Base-by-base conservation (phyloP, 2,797 vertebrate species). In the Ptychobarbus kaznakovi region DNA sequence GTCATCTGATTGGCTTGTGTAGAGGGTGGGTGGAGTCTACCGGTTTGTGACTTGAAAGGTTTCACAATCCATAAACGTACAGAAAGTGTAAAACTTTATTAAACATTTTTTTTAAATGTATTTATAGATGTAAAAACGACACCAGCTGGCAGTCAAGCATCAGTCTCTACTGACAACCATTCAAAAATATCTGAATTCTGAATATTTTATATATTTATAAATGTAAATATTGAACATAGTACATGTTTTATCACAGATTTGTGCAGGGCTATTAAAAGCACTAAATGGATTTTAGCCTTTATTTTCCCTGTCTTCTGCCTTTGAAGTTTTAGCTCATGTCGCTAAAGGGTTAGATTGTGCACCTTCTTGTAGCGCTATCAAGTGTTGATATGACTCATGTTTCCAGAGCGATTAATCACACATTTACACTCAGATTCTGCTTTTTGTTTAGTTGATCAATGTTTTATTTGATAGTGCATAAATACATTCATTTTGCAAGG, bases 401-500 rank as follows among this genome's bases (percentile, higher is more conserved):
- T 18, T 73, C n/a, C 6, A 28, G n/a, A 32, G n/a, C 0, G 0
- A 75, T 35, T 35, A 75, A 13, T 22, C 20, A 22, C 28, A 53
- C 7, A 73, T 28, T 28, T 44, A 20, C 72, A 32, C 25, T 74
- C 25, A 22, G 20, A 56, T 4, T 65, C 53, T 11, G 7, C 22
- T 25, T n/a, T 61, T 44, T 73, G 46, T 58, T 69, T 32, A 72
- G 32, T 63, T 6, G 0, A 42, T 56, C 38, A 40, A 69, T 56
- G 40, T 28, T 82, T 49, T 72, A 61, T 22, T 61, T n/a, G 22
- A 61, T 28, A 73, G 61, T 66, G 51, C 20, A 76, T 51, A 76
- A 83, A 76, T 74, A 74, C 58, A 75, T 49, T 25, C 3, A n/a
- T 38, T 65, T 65, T 46, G 28, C 53, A 75, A 65, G 38, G 8